Percentiles rank a stretch among this genome's conserved stretches.
Evolutionary conservation across 2,113 vertebrate genomes (phyloP).

Genomic region (Mungos mungo): DNA sequence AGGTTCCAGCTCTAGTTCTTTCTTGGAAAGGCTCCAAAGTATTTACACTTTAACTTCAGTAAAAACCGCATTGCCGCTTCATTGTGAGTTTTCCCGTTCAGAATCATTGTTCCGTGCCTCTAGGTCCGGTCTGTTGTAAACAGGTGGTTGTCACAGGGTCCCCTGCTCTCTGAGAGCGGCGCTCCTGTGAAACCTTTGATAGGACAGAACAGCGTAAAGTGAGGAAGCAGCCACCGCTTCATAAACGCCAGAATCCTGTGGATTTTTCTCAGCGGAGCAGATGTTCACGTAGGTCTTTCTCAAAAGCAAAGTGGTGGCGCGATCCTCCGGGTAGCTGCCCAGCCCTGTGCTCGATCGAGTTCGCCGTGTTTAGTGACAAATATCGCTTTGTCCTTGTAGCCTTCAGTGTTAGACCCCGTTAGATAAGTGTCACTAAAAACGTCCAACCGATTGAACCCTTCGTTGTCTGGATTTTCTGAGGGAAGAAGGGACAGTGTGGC

Average conservation of each 20-base stretch:
- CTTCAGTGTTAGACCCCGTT: background rate
- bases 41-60: conserved; percentile 19
- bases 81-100: background rate
- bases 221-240: background rate
- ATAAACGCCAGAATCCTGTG: background rate
- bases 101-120: background rate
- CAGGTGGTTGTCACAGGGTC: background rate
- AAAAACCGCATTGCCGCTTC: background rate
- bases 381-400: background rate
- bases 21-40: background rate
- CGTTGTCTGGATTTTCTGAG: background rate
- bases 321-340: background rate
- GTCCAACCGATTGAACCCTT: background rate
- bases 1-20: background rate
- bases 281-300: background rate
- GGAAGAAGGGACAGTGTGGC: background rate
- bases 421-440: background rate
- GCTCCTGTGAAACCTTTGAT: background rate
- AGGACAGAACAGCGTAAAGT: background rate
- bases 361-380: background rate
- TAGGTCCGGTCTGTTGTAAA: background rate
- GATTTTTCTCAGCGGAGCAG: background rate
- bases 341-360: background rate
- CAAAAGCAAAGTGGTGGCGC: background rate
- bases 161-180: background rate